Evolutionary conservation across 2,888 invertebrate species (phyloP).

Genomic region (Automeris io): DNA sequence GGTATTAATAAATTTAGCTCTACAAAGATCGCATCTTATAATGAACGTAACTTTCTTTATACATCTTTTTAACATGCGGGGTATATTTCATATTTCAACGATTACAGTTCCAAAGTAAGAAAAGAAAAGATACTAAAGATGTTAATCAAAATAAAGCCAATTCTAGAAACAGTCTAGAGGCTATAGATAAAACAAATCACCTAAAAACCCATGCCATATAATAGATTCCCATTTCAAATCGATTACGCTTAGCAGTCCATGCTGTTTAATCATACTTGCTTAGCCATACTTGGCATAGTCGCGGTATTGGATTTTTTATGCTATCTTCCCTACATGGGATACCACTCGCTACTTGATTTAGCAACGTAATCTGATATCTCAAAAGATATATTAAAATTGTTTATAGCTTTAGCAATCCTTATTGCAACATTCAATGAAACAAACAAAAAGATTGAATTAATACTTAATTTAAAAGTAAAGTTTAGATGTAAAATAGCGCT

Average conservation of each 20-base stretch:
- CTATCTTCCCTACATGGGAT: slow-evolving; percentile 25
- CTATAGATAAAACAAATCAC: too few species aligned
- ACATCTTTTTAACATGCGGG: too few species aligned
- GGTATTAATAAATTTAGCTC: too few species aligned
- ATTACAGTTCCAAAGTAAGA: too few species aligned
- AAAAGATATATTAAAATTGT: background rate
- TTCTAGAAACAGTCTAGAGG: too few species aligned
- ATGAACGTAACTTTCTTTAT: too few species aligned
- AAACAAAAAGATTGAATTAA: background rate
- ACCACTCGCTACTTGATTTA: slow-evolving; percentile 8
- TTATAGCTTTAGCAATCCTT: background rate
- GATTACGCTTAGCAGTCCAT: background rate
- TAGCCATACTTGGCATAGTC: background rate
- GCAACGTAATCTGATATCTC: background rate
- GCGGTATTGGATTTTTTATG: slow-evolving; percentile 22
- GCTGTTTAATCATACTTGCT: background rate
- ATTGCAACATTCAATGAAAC: background rate
- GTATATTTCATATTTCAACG: too few species aligned
- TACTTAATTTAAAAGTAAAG: too few species aligned
- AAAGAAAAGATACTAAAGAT: too few species aligned
- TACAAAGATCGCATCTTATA: too few species aligned
- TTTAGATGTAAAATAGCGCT: background rate
- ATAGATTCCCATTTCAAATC: slow-evolving; percentile 1
- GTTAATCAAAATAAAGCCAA: too few species aligned
- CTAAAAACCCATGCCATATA: too few species aligned